Percentiles rank a stretch among this genome's conserved stretches.
Conservation (phyloP, 2,113 vertebrate species). For the Callocephalon fimbriatum region DNA sequence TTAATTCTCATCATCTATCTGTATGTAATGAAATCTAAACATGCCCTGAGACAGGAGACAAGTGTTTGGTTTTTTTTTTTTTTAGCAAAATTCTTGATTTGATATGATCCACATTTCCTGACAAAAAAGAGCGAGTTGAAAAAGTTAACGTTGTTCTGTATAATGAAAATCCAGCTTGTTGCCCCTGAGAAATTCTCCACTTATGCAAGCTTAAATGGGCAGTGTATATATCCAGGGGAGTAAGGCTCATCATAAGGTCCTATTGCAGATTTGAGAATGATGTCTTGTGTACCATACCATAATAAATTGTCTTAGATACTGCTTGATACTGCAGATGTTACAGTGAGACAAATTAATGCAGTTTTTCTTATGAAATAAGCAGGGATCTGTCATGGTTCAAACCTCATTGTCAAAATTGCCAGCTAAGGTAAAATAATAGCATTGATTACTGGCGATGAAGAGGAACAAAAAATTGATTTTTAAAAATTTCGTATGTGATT, state of each 20-base stretch:
- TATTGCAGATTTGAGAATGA: not conserved
- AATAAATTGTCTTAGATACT: not conserved
- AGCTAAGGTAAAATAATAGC: not conserved
- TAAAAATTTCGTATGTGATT: not conserved
- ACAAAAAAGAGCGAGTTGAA: not conserved
- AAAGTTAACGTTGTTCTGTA: fast-evolving
- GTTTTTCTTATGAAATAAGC: not conserved
- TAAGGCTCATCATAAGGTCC: not conserved
- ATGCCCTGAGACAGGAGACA: fast-evolving
- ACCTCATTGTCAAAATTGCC: not conserved
- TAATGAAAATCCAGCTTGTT: not conserved
- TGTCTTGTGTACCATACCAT: not conserved
- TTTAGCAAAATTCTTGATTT: not conserved
- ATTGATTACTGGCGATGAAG: not conserved
- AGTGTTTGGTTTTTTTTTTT: fast-evolving
- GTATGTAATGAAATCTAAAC: not conserved
- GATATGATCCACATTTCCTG: not conserved
- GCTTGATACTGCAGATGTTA: not conserved
- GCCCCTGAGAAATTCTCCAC: not conserved
- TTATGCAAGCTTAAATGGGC: not conserved
- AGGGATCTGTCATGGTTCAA: not conserved
- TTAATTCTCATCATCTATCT: not conserved
- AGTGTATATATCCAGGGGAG: not conserved
- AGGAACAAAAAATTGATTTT: not conserved
- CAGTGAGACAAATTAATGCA: fast-evolving